phyloP scores from a whole-genome alignment of 2,113 vertebrate genomes.

The Urocynchramus pylzowi region DNA sequence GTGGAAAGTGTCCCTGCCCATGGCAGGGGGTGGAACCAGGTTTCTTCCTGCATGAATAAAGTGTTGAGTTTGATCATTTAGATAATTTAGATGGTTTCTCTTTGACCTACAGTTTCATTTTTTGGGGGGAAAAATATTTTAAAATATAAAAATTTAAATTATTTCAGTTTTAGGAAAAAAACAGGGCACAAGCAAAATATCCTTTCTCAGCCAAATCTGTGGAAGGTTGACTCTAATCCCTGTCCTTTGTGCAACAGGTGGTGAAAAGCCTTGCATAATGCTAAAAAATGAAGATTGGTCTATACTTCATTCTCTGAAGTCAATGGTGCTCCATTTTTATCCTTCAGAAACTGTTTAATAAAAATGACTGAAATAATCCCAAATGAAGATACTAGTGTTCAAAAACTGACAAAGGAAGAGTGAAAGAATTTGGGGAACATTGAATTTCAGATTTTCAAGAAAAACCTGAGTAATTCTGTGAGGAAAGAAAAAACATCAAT shows the following conservation, averaged over 20 bases:
- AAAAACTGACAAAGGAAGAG: not conserved
- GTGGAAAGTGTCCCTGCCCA: not conserved
- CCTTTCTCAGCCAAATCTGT: not conserved
- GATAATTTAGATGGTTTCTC: not conserved
- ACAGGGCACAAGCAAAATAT: not conserved
- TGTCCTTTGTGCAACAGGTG: not conserved
- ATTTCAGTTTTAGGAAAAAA: not conserved
- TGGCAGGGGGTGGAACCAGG: no score
- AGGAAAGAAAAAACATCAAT: not conserved
- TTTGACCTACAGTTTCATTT: not conserved
- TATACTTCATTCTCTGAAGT: not conserved
- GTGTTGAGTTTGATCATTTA: not conserved
- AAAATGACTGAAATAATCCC: not conserved
- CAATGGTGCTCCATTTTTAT: not conserved
- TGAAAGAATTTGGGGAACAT: not conserved
- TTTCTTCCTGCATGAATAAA: not conserved
- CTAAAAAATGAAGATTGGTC: not conserved
- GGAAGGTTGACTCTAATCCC: not conserved
- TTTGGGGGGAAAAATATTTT: accelerated
- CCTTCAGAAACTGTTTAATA: not conserved
- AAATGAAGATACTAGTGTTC: not conserved
- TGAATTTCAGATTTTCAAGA: not conserved
- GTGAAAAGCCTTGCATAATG: not conserved
- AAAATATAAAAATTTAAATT: not conserved
- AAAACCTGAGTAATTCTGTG: not conserved